Percentiles rank a stretch among this genome's conserved stretches.
Evolutionary conservation across 2,888 invertebrate species (phyloP).

Genomic region (Melanchra persicariae): DNA sequence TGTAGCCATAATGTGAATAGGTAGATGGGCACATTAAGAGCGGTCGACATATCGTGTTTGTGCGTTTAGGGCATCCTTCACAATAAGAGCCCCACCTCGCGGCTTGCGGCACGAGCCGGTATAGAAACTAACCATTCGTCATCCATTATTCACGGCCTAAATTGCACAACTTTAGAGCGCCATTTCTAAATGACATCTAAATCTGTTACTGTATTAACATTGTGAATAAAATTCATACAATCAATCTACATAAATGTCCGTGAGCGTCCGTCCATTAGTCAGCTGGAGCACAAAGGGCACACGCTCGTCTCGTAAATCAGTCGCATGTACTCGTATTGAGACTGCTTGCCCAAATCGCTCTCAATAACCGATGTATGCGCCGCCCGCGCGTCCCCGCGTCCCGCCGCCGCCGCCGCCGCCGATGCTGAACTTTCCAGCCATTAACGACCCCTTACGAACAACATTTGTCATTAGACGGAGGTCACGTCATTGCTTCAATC

Average conservation of each 20-base stretch:
- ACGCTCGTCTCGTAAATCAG: slow-evolving; percentile 91
- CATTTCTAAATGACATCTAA: slow-evolving; percentile 91
- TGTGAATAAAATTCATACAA: slow-evolving; percentile 91
- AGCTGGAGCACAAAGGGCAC: slow-evolving; percentile 90
- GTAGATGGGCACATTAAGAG: slow-evolving; percentile 56
- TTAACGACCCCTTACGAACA: slow-evolving; percentile 86
- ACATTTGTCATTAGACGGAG: slow-evolving; percentile 82
- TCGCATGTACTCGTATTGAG: slow-evolving; percentile 88
- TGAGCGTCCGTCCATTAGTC: slow-evolving; percentile 91
- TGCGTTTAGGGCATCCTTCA: slow-evolving; percentile 75
- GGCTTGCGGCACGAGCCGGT: slow-evolving; percentile 78
- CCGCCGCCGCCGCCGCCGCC: slow-evolving; percentile 57
- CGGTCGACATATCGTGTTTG: slow-evolving; percentile 64
- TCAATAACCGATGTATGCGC: slow-evolving; percentile 83
- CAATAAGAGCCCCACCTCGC: slow-evolving; percentile 85
- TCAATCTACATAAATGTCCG: slow-evolving; percentile 91
- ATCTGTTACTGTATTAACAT: slow-evolving; percentile 91
- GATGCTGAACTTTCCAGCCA: slow-evolving; percentile 83
- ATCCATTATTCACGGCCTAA: slow-evolving; percentile 91
- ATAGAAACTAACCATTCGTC: slow-evolving; percentile 88
- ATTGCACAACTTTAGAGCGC: slow-evolving; percentile 91
- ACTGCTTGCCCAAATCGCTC: slow-evolving; percentile 88
- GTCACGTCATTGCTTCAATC: slow-evolving; percentile 67
- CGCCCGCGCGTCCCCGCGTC: slow-evolving; percentile 68
- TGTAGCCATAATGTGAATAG: slow-evolving; percentile 60